Evolutionary conservation across 2,113 vertebrate genomes (phyloP), one percentile per base, ranked within the genome.

Genomic region (Bucco capensis): DNA sequence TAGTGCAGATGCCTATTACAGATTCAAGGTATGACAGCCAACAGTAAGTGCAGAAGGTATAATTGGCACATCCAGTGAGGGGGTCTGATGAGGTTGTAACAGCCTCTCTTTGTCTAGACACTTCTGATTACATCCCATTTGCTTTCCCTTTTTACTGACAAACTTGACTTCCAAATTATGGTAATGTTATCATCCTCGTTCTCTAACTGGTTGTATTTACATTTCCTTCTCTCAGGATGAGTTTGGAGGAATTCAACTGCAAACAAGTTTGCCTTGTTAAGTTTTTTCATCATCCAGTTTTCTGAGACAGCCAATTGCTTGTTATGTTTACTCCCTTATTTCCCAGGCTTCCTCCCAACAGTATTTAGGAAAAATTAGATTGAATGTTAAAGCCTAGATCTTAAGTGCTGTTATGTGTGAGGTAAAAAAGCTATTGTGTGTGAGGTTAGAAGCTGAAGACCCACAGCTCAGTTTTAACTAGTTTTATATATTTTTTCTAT

Each of bases 121-220:
- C n/a, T 87, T 89, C 58, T 95, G 91, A 94, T 95, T 93, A 58
- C 74, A 61, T 61, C 28, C 77, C 47, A 84, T 76, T 89, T 89
- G 14, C 81, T 82, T 79, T 79, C 66, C 31, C 25, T 69, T 87
- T 93, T 66, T 75, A 93, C 78, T n/a, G 84, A 79, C 33, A 92
- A 87, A 92, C 71, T 75, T 92, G 87, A 84, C 87, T 93, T 95
- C 81, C 33, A 57, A 85, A 91, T 93, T 85, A 92, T 89, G 93
- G 58, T 92, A 94, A 94, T 93, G 81, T 82, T 92, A 86, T 92
- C 70, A 86, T 79, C 37, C 16, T 92, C 60, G 71, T 91, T 90
- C 54, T 81, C 38, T 84, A 84, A 81, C 57, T 49, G 65, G 42
- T 71, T 84, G 22, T 94, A 73, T 87, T 95, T 93, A 90, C 58